Conservation (phyloP, 2,888 invertebrate species). For the Chesias legatella region DNA sequence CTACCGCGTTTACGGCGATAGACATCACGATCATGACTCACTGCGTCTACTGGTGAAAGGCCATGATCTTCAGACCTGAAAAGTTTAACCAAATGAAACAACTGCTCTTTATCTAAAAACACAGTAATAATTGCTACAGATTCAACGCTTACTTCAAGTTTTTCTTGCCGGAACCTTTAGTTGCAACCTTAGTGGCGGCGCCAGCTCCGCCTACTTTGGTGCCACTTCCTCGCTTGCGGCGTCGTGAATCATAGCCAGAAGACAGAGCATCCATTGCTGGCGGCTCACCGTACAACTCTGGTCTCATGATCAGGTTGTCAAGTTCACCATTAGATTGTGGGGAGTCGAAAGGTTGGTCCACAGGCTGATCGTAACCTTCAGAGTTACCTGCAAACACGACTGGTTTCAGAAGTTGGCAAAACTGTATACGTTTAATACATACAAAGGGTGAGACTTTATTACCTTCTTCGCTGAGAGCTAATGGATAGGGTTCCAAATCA, state of each 20-base stretch:
- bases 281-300: constrained; percentile 82
- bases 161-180: constrained; percentile 73
- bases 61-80: constrained; percentile 60
- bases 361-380: constrained; percentile 65
- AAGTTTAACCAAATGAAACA: constrained; percentile 2
- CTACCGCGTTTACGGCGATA: constrained; percentile 67
- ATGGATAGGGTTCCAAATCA: constrained; percentile 75
- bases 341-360: constrained; percentile 64
- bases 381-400: constrained; percentile 56
- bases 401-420: constrained; percentile 9
- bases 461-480: constrained; percentile 78
- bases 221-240: constrained; percentile 70
- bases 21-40: constrained; percentile 54
- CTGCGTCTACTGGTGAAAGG: constrained; percentile 56
- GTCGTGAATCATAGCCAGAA: constrained; percentile 58
- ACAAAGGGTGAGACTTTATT: constrained; percentile 22
- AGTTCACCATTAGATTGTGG: constrained; percentile 65
- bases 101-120: not conserved
- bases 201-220: constrained; percentile 73
- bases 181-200: constrained; percentile 72
- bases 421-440: constrained; percentile 1
- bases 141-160: constrained; percentile 60
- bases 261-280: constrained; percentile 71
- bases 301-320: constrained; percentile 82
- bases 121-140: constrained; percentile 1